phyloP scores from a whole-genome alignment of 2,888 invertebrate species.

The Antheraea assamensis region DNA sequence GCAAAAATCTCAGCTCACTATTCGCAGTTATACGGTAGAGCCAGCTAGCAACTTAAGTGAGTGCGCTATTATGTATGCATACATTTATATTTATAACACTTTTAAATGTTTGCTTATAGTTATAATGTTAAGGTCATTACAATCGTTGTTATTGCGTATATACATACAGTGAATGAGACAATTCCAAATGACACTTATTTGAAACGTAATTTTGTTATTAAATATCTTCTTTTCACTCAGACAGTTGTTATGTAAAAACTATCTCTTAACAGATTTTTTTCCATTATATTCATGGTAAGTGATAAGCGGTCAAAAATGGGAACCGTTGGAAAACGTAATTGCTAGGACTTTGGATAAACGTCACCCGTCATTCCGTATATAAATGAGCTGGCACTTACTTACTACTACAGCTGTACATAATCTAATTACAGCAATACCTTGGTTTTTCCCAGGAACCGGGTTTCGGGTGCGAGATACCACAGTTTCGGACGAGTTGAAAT shows the following conservation, averaged over 20 bases:
- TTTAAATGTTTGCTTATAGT: neutral
- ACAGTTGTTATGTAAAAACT: no score
- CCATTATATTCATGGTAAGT: no score
- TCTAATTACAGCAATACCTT: no score
- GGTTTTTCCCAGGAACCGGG: no score
- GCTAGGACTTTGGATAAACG: neutral
- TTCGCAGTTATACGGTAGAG: neutral
- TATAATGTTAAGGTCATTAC: slow-evolving; percentile 5
- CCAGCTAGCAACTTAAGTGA: neutral
- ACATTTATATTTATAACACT: neutral
- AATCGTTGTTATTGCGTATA: neutral
- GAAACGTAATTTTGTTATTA: neutral
- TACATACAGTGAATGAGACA: neutral
- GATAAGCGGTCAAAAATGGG: no score
- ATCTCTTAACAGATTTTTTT: no score
- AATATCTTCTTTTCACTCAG: neutral
- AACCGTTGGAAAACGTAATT: neutral
- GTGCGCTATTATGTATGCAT: neutral
- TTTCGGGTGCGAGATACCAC: no score
- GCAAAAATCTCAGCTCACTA: no score
- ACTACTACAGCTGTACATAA: no score
- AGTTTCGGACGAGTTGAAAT: no score
- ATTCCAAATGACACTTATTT: neutral
- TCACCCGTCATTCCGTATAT: neutral
- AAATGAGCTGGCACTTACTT: no score